Base-by-base conservation (phyloP, 2,113 vertebrate genomes). In the Columba livia region DNA sequence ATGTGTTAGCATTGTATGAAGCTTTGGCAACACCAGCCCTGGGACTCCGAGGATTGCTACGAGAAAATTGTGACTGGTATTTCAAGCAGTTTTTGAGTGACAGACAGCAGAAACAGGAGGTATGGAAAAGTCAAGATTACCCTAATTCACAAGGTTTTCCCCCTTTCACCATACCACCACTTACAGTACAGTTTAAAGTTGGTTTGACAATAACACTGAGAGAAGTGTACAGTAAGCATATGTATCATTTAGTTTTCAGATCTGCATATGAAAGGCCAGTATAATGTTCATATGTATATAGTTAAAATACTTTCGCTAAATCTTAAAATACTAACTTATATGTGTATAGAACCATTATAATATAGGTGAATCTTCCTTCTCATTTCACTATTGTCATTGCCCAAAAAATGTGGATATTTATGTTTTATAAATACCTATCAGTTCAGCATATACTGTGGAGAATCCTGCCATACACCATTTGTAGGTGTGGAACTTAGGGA, bases 1-100 rank as follows among this genome's bases (percentile, higher is more conserved):
- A 98, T 2, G 96, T 97, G 1, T 88, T 97, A 24, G 97, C 93
- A 60, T 72, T 99, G 20, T 98, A 98, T 11, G 97, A 98, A 40
- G 98, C 98, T 6, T 97, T 99, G 57, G 94, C 97, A 51, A 77
- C 97, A 2, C 98, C 98, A 12, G 98, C 98, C 14, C 92, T 99
- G 97, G 98, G 98, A 50, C 96, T 99, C 3, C 97, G 98, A 56
- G 98, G 98, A 26, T 96, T 99, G 90, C 98, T 98, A 89, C 80
- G 38, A 28, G 98, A 98, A 89, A 99, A 99, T 91, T 98, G 98
- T 48, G 98, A 98, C 94, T 99, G 99, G 99, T 99, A 99, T 96
- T 97, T 99, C 53, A 99, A 99, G 95, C 99, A 99, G 96, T 98
- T 99, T 71, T 97, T 98, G 93, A 97, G 90, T 5, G 98, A 99